Conservation (phyloP, 2,888 invertebrate species). For the Nemoura dubitans region DNA sequence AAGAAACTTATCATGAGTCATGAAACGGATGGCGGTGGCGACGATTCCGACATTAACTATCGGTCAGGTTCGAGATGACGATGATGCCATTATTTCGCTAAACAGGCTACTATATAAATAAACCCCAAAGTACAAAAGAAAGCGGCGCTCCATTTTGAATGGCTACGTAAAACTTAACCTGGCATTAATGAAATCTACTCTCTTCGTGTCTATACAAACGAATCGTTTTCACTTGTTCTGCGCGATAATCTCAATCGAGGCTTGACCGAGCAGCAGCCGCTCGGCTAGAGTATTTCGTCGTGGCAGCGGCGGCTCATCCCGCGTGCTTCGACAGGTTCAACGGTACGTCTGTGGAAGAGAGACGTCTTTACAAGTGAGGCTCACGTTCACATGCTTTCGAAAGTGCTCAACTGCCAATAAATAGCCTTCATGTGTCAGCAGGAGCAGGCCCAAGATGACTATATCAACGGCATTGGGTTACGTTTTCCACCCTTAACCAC, state of each 20-base stretch:
- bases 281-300: slow-evolving; percentile 42
- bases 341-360: slow-evolving; percentile 79
- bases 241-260: slow-evolving; percentile 1
- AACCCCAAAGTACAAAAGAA: slow-evolving; percentile 25
- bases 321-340: slow-evolving; percentile 88
- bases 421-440: no score
- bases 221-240: neutral
- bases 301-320: slow-evolving; percentile 58
- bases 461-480: no score
- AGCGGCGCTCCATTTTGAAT: slow-evolving; percentile 31
- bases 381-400: no score
- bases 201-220: slow-evolving; percentile 7
- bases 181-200: slow-evolving; percentile 8
- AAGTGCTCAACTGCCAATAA: no score
- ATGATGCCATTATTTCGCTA: neutral
- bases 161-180: slow-evolving; percentile 21
- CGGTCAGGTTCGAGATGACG: neutral
- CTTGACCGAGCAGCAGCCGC: neutral
- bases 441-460: no score
- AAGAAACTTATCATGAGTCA: slow-evolving; percentile 7
- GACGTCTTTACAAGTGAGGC: neutral
- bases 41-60: neutral
- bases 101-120: slow-evolving; percentile 36
- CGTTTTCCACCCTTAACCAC: no score
- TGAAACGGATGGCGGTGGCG: neutral